Base-by-base conservation (phyloP, 2,113 vertebrate genomes). In the Phocoena sinus region DNA sequence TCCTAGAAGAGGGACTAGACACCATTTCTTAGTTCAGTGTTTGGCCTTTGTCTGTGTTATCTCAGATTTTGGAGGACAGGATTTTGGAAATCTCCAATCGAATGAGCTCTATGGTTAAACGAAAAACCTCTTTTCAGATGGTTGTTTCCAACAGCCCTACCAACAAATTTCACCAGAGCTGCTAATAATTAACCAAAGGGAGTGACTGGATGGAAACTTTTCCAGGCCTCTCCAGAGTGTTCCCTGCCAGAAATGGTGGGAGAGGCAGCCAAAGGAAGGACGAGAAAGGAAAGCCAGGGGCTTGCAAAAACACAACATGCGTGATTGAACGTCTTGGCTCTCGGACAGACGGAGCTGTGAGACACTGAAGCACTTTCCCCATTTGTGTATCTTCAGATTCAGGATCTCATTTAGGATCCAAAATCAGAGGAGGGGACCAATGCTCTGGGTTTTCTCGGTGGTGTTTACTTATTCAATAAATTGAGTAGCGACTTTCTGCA, bases 101-200 rank as follows among this genome's bases (percentile, higher is more conserved):
- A 95, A 77, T 74, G 81, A 90, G 77, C 47, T 38, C 26, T 26
- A 28, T 20, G 8, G 79, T 77, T 93, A 87, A 93, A 85, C 26
- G 50, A 62, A 81, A 83, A 94, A 79, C 60, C 60, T 76, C 74
- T 92, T 84, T 94, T 63, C 77, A 63, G 60, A 74, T 58, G 26
- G 70, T 77, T 90, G 31, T 89, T 96, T 90, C 82, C 60, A 96
- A 56, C 1, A 0, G 44, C 74, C 41, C 53, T 53, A 90, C 53
- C 76, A 90, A 20, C 81, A 84, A 56, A 56, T 94, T 94, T 82
- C 53, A 85, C 89, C 81, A 73, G 89, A 92, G 87, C 89, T 96
- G 95, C 84, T 96, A 97, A 97, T 97, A 62, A 97, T 97, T 98
- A 98, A 97, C 92, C 67, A 63, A 26, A 87, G 87, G 82, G 71